phyloP scores from a whole-genome alignment of 2,888 invertebrate genomes.

The Luffia ferchaultella region DNA sequence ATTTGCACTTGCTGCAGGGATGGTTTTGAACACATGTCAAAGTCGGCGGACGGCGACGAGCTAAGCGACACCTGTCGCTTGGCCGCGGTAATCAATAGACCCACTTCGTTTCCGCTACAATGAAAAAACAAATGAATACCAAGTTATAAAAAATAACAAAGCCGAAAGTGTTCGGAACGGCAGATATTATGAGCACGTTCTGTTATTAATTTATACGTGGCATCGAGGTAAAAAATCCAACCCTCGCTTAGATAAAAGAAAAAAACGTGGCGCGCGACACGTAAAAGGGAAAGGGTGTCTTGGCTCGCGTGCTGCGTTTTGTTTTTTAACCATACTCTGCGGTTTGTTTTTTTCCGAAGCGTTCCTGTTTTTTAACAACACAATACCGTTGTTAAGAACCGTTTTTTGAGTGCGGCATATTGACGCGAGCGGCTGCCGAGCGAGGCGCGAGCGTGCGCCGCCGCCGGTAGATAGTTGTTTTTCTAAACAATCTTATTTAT shows the following conservation, averaged over 20 bases:
- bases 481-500: slow-evolving; percentile 49
- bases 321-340: slow-evolving; percentile 59
- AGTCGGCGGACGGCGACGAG: not conserved
- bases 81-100: slow-evolving; percentile 48
- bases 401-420: slow-evolving; percentile 60
- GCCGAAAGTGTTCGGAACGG: slow-evolving; percentile 60
- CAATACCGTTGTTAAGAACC: slow-evolving; percentile 55
- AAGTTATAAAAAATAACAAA: slow-evolving; percentile 49
- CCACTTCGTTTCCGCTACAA: slow-evolving; percentile 45
- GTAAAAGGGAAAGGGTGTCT: slow-evolving; percentile 63
- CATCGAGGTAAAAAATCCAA: slow-evolving; percentile 56
- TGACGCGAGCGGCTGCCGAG: slow-evolving; percentile 37
- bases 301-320: slow-evolving; percentile 59
- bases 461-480: slow-evolving; percentile 24
- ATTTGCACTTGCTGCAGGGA: not conserved
- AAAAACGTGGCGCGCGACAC: slow-evolving; percentile 58
- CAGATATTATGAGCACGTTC: slow-evolving; percentile 61
- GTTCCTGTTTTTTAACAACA: slow-evolving; percentile 63
- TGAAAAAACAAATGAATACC: slow-evolving; percentile 60
- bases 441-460: not conserved
- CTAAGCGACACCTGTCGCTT: slow-evolving; percentile 42
- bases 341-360: slow-evolving; percentile 60
- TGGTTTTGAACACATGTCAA: not conserved
- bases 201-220: slow-evolving; percentile 65
- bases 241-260: slow-evolving; percentile 51